Evolutionary conservation across 2,113 vertebrate genomes (phyloP).

Genomic region (Pollachius pollachius): DNA sequence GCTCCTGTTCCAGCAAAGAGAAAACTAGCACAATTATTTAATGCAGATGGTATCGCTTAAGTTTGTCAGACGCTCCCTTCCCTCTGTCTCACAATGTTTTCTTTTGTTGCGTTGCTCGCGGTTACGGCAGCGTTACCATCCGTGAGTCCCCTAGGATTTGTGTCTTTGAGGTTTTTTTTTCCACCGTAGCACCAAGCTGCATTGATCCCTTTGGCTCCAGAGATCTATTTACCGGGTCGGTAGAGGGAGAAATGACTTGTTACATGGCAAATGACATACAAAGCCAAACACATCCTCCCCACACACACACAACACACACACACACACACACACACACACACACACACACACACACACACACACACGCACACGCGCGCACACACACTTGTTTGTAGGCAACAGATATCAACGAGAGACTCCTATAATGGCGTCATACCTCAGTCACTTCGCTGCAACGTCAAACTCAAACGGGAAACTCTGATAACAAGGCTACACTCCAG

Average conservation of each 20-base stretch:
- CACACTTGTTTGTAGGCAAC: slow-evolving; percentile 14
- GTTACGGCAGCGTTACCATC: slow-evolving; percentile 23
- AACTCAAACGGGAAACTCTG: neutral
- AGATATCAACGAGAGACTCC: slow-evolving; percentile 15
- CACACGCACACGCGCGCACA: too few species aligned
- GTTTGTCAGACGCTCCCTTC: slow-evolving; percentile 25
- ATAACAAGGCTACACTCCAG: neutral
- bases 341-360: too few species aligned
- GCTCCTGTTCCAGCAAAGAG: neutral
- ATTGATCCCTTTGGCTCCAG: slow-evolving; percentile 45
- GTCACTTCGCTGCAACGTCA: neutral
- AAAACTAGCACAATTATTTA: slow-evolving; percentile 43
- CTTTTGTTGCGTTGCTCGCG: slow-evolving; percentile 30
- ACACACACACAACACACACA: too few species aligned
- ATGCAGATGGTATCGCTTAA: slow-evolving; percentile 46
- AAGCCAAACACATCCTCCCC: slow-evolving; percentile 21
- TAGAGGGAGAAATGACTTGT: slow-evolving; percentile 63
- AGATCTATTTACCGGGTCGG: slow-evolving; percentile 53
- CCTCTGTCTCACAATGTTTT: slow-evolving; percentile 11
- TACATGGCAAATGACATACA: slow-evolving; percentile 33
- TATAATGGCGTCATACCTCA: slow-evolving; percentile 14
- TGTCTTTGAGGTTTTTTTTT: slow-evolving; percentile 16
- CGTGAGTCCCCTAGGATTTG: slow-evolving; percentile 3
- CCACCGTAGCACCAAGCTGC: slow-evolving; percentile 26
- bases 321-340: too few species aligned